Evolutionary conservation across 2,113 vertebrate species (phyloP).

Genomic region (Andinoacara biseriatus): DNA sequence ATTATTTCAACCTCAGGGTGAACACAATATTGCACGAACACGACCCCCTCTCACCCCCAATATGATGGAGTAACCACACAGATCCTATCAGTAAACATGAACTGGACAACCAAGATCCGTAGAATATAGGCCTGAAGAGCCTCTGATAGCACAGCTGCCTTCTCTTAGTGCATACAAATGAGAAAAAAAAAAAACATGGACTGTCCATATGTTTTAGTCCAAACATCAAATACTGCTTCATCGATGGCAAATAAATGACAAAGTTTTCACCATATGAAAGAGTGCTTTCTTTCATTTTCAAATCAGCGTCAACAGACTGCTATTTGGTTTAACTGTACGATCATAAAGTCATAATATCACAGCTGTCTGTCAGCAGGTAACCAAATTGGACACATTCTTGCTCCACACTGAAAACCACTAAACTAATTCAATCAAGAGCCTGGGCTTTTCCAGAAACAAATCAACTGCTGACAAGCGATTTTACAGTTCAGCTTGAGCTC

Average conservation of each 20-base stretch:
- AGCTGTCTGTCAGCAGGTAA: constrained; percentile 62
- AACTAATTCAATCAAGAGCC: constrained; percentile 77
- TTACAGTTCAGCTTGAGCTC: constrained; percentile 73
- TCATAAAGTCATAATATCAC: constrained; percentile 52
- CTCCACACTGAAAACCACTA: constrained; percentile 61
- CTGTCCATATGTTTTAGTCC: constrained; percentile 6
- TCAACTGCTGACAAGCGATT: constrained; percentile 79
- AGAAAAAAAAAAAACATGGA: constrained; percentile 5
- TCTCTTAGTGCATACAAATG: constrained; percentile 59
- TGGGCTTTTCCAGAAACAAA: constrained; percentile 72
- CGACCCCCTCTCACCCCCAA: constrained; percentile 69
- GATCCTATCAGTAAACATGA: constrained; percentile 76
- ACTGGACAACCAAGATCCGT: constrained; percentile 59
- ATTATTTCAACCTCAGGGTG: constrained; percentile 81
- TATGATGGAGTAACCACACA: constrained; percentile 73
- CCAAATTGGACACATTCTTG: constrained; percentile 63
- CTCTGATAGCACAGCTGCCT: constrained; percentile 51
- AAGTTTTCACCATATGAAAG: background rate
- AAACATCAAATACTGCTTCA: constrained; percentile 24
- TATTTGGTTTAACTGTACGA: constrained; percentile 21
- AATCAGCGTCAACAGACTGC: background rate
- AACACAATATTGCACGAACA: constrained; percentile 79
- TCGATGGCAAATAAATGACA: constrained; percentile 34
- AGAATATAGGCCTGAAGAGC: constrained; percentile 46
- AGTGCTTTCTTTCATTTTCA: constrained; percentile 8